phyloP scores from a whole-genome alignment of 2,888 invertebrate genomes.

The Escarpia spicata region DNA sequence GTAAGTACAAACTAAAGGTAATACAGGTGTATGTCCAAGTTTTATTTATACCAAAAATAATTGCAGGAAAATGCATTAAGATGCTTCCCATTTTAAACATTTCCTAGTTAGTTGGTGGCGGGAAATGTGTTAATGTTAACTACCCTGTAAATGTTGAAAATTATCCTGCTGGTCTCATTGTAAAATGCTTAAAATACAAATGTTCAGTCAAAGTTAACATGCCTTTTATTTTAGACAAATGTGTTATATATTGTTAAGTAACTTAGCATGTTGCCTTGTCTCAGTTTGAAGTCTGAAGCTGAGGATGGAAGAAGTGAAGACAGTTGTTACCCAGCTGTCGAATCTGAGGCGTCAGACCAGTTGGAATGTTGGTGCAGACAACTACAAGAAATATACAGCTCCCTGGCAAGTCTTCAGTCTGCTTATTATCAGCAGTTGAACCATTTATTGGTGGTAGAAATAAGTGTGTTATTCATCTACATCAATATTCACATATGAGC shows the following conservation, averaged over 20 bases:
- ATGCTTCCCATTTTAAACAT: too few species aligned
- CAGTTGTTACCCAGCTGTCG: background rate
- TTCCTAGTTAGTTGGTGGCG: too few species aligned
- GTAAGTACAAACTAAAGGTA: background rate
- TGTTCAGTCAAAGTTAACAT: background rate
- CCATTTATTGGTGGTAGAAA: background rate
- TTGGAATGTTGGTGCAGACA: slow-evolving; percentile 46
- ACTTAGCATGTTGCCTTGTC: background rate
- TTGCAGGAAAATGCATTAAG: too few species aligned
- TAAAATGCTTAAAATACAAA: background rate
- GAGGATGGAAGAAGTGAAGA: background rate
- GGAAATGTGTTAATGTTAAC: background rate
- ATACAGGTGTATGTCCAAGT: background rate
- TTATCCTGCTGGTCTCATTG: background rate
- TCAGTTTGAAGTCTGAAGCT: background rate
- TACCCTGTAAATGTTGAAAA: background rate
- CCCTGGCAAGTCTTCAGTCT: slow-evolving; percentile 41
- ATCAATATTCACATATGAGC: background rate
- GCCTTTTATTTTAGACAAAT: background rate
- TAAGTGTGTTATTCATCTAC: background rate
- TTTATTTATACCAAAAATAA: too few species aligned
- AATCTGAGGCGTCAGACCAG: slow-evolving; percentile 32
- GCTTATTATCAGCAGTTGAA: background rate
- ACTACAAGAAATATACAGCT: slow-evolving; percentile 38
- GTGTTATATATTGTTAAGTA: too few species aligned